Conservation (phyloP, 92 coral and sea anemone genomes). For the Actinernus sp. region DNA sequence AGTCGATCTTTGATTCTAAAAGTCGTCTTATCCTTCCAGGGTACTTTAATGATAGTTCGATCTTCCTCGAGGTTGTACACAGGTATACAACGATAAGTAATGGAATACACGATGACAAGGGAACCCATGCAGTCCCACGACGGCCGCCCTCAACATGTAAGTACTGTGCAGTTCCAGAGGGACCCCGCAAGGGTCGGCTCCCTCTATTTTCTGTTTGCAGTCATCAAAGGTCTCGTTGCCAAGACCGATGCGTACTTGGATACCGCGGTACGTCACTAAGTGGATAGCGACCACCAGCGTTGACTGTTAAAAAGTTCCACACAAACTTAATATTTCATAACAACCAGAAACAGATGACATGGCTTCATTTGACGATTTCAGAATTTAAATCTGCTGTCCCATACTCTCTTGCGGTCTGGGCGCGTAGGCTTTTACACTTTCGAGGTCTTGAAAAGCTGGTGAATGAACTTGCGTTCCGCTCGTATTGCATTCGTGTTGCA, state of each 20-base stretch:
- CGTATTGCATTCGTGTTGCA: too few species aligned
- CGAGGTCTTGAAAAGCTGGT: too few species aligned
- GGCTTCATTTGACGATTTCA: too few species aligned
- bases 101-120: constrained; percentile 68
- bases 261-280: constrained; percentile 60
- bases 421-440: too few species aligned
- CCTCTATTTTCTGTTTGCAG: constrained; percentile 43
- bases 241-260: constrained; percentile 60
- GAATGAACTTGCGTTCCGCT: too few species aligned
- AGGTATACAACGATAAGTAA: constrained; percentile 78
- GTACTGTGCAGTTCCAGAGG: constrained; percentile 62
- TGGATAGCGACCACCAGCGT: constrained; percentile 73
- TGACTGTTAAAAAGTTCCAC: constrained; percentile 58
- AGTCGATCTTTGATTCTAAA: constrained; percentile 39
- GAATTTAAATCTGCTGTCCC: too few species aligned
- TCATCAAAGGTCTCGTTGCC: constrained; percentile 71
- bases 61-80: constrained; percentile 74
- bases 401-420: too few species aligned
- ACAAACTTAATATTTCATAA: too few species aligned
- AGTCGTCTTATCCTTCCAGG: constrained; percentile 52
- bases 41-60: constrained; percentile 38
- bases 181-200: constrained; percentile 48
- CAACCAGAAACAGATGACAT: too few species aligned
- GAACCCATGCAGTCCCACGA: constrained; percentile 75
- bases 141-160: constrained; percentile 62